These are phyloP conservation scores for Drosophila sproati DNA, from an alignment of 1,140 invertebrate genomes.

Conservation along the genomic window DNA sequence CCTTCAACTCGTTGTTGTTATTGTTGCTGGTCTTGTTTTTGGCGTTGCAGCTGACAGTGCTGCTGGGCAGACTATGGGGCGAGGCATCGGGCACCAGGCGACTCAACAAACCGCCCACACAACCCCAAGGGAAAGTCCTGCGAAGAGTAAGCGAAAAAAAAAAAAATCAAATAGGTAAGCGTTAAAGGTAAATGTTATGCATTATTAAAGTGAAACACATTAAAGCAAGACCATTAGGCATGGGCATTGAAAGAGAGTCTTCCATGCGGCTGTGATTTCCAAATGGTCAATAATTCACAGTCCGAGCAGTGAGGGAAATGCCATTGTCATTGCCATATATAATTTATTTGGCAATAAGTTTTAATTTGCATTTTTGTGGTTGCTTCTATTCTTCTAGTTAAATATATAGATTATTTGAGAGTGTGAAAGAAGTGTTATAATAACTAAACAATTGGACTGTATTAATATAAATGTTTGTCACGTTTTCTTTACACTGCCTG, in stretches of 20 bases:
- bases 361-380: background rate
- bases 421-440: too few species aligned
- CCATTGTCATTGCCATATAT: background rate
- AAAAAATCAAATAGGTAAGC: constrained; percentile 26
- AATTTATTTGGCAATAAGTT: constrained; percentile 9
- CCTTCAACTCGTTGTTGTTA: constrained; percentile 8
- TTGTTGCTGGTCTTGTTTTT: constrained; percentile 17
- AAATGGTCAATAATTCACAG: constrained; percentile 43
- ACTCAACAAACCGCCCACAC: constrained; percentile 87
- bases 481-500: too few species aligned
- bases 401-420: background rate
- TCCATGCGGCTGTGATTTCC: constrained; percentile 22
- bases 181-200: constrained; percentile 78
- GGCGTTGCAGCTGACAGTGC: constrained; percentile 27
- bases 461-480: too few species aligned
- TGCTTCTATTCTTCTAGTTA: background rate
- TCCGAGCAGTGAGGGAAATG: constrained; percentile 29
- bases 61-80: constrained; percentile 84
- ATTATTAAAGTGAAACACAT: constrained; percentile 79
- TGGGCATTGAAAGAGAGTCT: constrained; percentile 24
- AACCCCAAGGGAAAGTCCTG: constrained; percentile 89
- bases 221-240: constrained; percentile 74
- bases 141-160: constrained; percentile 46
- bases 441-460: too few species aligned
- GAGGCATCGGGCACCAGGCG: constrained; percentile 88